phyloP scores from a whole-genome alignment of 2,888 invertebrate species.

The Acholoe squamosa region DNA sequence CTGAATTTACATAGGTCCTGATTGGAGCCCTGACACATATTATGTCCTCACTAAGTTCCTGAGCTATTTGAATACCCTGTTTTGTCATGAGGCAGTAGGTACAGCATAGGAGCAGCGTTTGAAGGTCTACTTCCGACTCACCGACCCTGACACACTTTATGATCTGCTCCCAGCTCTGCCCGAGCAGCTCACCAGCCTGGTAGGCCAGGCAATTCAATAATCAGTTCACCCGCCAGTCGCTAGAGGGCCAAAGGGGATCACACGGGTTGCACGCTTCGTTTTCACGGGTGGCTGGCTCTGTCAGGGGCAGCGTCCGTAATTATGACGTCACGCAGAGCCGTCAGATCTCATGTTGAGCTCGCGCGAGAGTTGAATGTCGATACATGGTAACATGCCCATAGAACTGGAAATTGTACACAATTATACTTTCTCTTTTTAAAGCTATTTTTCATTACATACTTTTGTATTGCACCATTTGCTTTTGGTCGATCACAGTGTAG shows the following conservation, averaged over 20 bases:
- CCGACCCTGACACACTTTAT: constrained; percentile 8
- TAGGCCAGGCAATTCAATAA: constrained; percentile 12
- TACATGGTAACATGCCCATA: neutral
- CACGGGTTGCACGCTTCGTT: constrained; percentile 20
- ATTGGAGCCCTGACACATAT: too few relatives aligned
- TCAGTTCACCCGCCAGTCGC: neutral
- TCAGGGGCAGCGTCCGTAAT: neutral
- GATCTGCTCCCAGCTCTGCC: neutral
- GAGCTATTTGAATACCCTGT: too few relatives aligned
- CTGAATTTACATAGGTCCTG: too few relatives aligned
- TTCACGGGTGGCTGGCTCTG: constrained; percentile 11
- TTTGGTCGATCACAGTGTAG: neutral
- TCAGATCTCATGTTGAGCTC: constrained; percentile 2
- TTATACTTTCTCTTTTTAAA: too few relatives aligned
- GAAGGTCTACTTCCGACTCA: neutral
- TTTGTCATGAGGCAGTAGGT: neutral
- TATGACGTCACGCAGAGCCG: neutral
- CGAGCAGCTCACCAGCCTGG: neutral
- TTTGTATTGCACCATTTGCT: neutral
- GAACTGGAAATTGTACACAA: too few relatives aligned
- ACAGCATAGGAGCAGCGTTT: neutral
- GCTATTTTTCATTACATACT: too few relatives aligned
- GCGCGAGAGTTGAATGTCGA: neutral
- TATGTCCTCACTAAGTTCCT: too few relatives aligned
- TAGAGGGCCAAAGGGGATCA: neutral